A percentile compares a stretch with the other conserved stretches of the same genome.
These are phyloP conservation scores for Scelioninae gen. 2 DNA, from an alignment of 2,888 invertebrate genomes.

Conservation along the genomic window DNA sequence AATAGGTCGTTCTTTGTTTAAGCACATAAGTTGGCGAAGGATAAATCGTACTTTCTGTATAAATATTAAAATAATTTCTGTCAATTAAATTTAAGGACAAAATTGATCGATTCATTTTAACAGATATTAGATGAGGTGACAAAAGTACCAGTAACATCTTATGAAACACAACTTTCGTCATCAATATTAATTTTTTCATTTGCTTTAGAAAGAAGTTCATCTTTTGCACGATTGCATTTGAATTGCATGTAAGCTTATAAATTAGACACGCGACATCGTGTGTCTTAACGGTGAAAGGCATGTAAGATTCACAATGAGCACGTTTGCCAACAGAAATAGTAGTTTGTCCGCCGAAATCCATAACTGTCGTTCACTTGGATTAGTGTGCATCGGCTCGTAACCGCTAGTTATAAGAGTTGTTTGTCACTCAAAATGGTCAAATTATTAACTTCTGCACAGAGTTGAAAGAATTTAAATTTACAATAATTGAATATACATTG, in stretches of 20 bases:
- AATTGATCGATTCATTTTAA: too few species aligned
- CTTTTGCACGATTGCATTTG: slow-evolving; percentile 12
- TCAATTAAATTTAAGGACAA: too few species aligned
- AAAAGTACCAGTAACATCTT: too few species aligned
- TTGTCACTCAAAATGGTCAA: slow-evolving; percentile 30
- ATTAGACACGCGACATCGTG: slow-evolving; percentile 2
- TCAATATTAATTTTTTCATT: slow-evolving; percentile 2
- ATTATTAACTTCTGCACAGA: slow-evolving; percentile 27
- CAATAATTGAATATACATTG: too few species aligned
- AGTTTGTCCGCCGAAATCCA: slow-evolving; percentile 38
- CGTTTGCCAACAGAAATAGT: slow-evolving; percentile 46
- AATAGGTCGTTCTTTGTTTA: too few species aligned
- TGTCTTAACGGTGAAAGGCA: slow-evolving; percentile 30
- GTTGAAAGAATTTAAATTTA: slow-evolving; percentile 9
- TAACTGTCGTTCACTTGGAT: slow-evolving; percentile 42
- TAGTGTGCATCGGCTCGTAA: slow-evolving; percentile 35
- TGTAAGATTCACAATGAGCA: slow-evolving; percentile 39
- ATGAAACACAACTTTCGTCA: background rate
- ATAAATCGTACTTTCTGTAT: too few species aligned
- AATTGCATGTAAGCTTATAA: slow-evolving; percentile 14
- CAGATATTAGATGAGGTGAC: too few species aligned
- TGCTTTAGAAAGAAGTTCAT: background rate
- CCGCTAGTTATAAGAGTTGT: slow-evolving; percentile 26
- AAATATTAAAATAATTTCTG: too few species aligned
- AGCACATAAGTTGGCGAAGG: too few species aligned